Conservation (phyloP, 2,797 vertebrate genomes). For the Rousettus madagascariensis region DNA sequence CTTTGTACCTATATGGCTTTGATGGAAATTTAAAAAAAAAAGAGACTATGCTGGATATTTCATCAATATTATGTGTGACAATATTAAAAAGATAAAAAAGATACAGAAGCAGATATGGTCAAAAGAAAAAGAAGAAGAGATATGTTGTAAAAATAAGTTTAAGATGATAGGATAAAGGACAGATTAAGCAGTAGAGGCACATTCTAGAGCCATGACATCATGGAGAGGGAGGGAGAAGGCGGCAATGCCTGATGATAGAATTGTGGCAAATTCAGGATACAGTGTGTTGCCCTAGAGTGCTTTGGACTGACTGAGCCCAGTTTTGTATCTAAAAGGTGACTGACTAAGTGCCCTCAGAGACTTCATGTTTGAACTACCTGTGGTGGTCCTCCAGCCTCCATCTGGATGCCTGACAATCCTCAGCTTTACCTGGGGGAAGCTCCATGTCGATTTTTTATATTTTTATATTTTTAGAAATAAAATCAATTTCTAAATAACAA, state of each 20-base stretch:
- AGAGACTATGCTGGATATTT: background rate
- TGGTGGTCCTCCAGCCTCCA: background rate
- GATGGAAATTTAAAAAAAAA: background rate
- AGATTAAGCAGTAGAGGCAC: background rate
- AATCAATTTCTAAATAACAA: background rate
- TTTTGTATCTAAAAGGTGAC: background rate
- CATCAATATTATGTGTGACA: background rate
- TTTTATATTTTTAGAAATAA: too few relatives aligned
- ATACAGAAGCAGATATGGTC: background rate
- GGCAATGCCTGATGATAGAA: background rate
- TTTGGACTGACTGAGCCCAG: background rate
- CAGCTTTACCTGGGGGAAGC: background rate
- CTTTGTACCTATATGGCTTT: background rate
- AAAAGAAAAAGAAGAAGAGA: background rate
- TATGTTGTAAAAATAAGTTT: background rate
- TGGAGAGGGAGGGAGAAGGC: too few relatives aligned
- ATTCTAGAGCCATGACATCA: accelerated
- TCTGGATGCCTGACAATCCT: background rate
- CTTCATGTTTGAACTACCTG: too few relatives aligned
- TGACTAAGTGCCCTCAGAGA: background rate
- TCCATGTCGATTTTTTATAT: too few relatives aligned
- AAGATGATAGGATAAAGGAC: background rate
- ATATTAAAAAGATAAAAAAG: background rate
- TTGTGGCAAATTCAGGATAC: background rate
- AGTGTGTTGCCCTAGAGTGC: background rate